Evolutionary conservation across 2,797 vertebrate genomes (phyloP).

Genomic region (Leptodactylus fallax): DNA sequence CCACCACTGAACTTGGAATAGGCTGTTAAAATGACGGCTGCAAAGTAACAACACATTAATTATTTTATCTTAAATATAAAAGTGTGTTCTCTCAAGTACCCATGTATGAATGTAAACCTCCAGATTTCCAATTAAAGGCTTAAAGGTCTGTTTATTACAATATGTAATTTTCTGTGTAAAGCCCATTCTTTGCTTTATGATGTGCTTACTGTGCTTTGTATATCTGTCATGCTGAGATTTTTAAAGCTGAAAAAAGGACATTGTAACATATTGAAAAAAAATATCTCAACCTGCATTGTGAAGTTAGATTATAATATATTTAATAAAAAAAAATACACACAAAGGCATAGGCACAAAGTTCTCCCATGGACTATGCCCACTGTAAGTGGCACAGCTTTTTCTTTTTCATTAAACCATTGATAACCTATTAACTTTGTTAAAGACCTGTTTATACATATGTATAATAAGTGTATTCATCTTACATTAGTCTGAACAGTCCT

Average conservation of each 20-base stretch:
- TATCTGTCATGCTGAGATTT: not conserved
- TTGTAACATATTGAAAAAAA: conserved; percentile 1
- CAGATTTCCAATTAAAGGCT: conserved; percentile 19
- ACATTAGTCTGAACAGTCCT: too few species aligned
- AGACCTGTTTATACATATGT: not conserved
- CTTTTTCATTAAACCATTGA: not conserved
- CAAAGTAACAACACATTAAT: conserved; percentile 29
- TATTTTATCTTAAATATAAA: conserved; percentile 22
- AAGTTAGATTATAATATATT: not conserved
- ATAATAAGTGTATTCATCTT: not conserved
- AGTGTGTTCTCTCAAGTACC: conserved; percentile 2
- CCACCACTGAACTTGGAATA: not conserved
- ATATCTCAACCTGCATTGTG: not conserved
- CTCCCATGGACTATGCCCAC: not conserved
- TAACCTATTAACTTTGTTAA: not conserved
- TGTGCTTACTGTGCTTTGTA: conserved; percentile 19
- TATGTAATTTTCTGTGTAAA: conserved; percentile 26
- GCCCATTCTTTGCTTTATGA: conserved; percentile 2
- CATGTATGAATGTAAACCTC: not conserved
- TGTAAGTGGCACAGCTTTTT: not conserved
- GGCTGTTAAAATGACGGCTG: not conserved
- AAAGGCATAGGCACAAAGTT: not conserved
- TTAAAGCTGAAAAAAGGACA: conserved; percentile 25
- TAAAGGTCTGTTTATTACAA: conserved; percentile 18
- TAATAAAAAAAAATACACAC: not conserved